Evolutionary conservation across 2,797 vertebrate genomes (phyloP).

Genomic region (Microcaecilia unicolor): DNA sequence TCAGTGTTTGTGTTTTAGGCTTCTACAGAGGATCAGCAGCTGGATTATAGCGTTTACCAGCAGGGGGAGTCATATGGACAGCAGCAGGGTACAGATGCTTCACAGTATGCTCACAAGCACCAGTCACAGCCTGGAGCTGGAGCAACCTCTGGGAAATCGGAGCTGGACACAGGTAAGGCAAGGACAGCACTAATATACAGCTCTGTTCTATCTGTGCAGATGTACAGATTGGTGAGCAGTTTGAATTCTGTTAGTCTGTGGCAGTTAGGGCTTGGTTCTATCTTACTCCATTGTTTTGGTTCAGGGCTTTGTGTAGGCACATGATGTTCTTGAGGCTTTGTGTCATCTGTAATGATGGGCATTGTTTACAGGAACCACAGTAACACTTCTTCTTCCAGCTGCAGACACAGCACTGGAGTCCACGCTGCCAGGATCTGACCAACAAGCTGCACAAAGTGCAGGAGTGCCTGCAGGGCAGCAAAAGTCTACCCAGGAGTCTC

Average conservation of each 20-base stretch:
- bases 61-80: constrained; percentile 62
- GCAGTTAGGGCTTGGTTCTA: too few species aligned
- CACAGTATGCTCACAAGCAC: constrained; percentile 32
- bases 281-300: too few species aligned
- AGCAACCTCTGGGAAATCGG: not conserved
- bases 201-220: too few species aligned
- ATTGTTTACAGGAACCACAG: not conserved
- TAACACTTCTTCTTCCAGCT: constrained; percentile 10
- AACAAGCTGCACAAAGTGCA: constrained; percentile 35
- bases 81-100: constrained; percentile 30
- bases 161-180: constrained; percentile 38
- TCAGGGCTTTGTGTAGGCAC: too few species aligned
- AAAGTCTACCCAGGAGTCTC: constrained; percentile 20
- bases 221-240: too few species aligned
- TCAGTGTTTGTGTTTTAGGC: too few species aligned
- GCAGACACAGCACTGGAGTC: constrained; percentile 43
- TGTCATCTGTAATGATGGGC: not conserved
- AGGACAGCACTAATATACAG: too few species aligned
- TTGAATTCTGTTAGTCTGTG: too few species aligned
- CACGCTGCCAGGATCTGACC: constrained; percentile 34
- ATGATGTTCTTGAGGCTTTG: too few species aligned
- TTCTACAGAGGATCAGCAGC: constrained; percentile 42
- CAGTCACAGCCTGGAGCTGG: constrained; percentile 23
- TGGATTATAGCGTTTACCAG: constrained; percentile 67
- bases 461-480: constrained; percentile 29